Percentiles rank a stretch among this genome's conserved stretches.
Conservation (phyloP, 2,797 vertebrate genomes). For the Champsocephalus gunnari region DNA sequence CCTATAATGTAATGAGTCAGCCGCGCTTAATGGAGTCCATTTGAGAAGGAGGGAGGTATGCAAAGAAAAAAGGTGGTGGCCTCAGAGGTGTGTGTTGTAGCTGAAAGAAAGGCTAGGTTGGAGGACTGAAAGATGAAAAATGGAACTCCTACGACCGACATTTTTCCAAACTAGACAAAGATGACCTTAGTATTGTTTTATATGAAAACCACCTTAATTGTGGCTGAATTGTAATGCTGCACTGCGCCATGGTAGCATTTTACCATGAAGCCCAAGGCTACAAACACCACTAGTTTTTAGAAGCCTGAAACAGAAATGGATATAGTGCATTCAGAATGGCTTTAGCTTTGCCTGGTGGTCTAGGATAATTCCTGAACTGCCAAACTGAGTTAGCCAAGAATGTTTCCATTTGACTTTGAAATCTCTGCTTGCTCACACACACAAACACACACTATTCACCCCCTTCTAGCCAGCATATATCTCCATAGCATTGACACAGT, state of each 20-base stretch:
- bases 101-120: conserved; percentile 16
- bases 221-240: conserved; percentile 14
- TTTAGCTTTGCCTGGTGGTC: conserved; percentile 37
- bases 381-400: conserved; percentile 37
- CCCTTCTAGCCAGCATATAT: conserved; percentile 43
- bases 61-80: conserved; percentile 32
- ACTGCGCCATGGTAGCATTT: conserved; percentile 21
- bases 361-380: conserved; percentile 56
- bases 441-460: conserved; percentile 21
- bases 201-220: conserved; percentile 12
- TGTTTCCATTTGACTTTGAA: conserved; percentile 59
- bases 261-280: conserved; percentile 39
- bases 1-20: conserved; percentile 83
- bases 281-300: conserved; percentile 24
- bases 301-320: conserved; percentile 43
- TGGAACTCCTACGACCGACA: neutral
- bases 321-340: conserved; percentile 43
- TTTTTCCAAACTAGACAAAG: conserved; percentile 3
- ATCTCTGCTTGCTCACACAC: conserved; percentile 12
- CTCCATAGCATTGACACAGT: conserved; percentile 55
- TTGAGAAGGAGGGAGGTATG: conserved; percentile 56
- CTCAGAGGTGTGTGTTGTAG: conserved; percentile 19
- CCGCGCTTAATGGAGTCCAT: conserved; percentile 76
- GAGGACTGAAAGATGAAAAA: conserved; percentile 11
- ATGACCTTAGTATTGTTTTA: conserved; percentile 12